Conservation (phyloP, 2,113 vertebrate species). For the Leucoraja erinaceus region DNA sequence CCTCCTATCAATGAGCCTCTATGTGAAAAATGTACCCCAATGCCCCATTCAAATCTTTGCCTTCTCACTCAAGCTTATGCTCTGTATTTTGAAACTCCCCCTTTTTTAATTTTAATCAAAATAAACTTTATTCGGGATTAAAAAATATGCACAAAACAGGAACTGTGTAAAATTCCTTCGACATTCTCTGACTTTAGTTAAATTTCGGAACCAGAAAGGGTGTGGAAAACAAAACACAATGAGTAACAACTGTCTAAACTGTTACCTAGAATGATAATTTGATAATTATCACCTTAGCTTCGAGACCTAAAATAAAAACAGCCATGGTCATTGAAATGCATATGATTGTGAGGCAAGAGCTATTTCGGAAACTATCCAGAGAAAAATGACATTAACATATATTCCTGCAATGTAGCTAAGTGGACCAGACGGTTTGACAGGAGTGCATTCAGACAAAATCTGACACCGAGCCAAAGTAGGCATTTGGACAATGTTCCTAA, state of each 20-base stretch:
- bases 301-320: neutral
- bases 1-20: too few species aligned
- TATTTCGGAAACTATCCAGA: neutral
- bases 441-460: neutral
- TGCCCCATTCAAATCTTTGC: too few species aligned
- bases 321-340: neutral
- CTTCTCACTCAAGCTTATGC: too few species aligned
- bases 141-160: too few species aligned
- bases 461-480: neutral
- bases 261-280: neutral
- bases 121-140: too few species aligned
- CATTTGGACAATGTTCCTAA: neutral
- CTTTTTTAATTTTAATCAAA: too few species aligned
- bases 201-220: neutral
- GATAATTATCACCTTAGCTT: neutral
- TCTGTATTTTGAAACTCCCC: too few species aligned
- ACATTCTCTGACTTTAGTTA: neutral
- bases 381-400: neutral
- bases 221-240: neutral
- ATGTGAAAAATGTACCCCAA: too few species aligned
- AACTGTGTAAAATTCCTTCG: too few species aligned
- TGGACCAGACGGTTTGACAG: neutral
- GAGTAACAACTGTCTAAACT: neutral
- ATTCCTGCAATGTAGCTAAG: neutral
- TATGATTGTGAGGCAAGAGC: neutral